Conservation (phyloP, 2,113 vertebrate genomes). For the Parus major region DNA sequence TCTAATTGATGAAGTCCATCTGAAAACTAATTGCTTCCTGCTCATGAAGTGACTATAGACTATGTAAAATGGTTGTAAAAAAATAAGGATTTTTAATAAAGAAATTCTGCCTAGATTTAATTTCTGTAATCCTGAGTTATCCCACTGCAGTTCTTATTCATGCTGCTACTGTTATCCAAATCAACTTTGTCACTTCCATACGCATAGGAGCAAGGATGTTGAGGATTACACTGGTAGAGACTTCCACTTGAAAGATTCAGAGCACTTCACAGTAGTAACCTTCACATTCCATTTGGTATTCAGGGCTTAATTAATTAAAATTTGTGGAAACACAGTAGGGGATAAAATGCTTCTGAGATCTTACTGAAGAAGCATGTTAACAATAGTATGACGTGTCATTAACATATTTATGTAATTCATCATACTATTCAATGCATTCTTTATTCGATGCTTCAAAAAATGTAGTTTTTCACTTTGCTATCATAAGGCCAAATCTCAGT, state of each 20-base stretch:
- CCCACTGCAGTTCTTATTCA: background rate
- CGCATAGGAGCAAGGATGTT: background rate
- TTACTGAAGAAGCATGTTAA: slow-evolving; percentile 15
- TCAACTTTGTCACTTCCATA: background rate
- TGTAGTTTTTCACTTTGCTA: slow-evolving; percentile 54
- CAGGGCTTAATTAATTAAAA: slow-evolving; percentile 57
- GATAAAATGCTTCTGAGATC: slow-evolving; percentile 30
- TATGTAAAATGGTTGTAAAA: background rate
- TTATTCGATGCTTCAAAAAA: slow-evolving; percentile 48
- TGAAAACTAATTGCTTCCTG: background rate
- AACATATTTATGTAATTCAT: slow-evolving; percentile 53
- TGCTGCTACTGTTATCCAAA: background rate
- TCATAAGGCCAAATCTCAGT: slow-evolving; percentile 54
- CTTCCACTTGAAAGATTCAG: slow-evolving; percentile 47
- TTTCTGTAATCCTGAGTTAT: background rate
- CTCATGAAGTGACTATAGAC: background rate
- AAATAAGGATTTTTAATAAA: background rate
- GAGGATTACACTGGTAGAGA: background rate
- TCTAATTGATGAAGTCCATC: background rate
- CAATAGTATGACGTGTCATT: slow-evolving; percentile 13
- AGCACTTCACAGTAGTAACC: slow-evolving; percentile 62
- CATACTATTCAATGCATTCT: slow-evolving; percentile 19
- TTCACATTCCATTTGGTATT: slow-evolving; percentile 61
- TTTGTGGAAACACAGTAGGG: slow-evolving; percentile 48
- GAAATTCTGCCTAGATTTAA: background rate